Base-by-base conservation (phyloP, 2,113 vertebrate species). In the Pitta sordida region DNA sequence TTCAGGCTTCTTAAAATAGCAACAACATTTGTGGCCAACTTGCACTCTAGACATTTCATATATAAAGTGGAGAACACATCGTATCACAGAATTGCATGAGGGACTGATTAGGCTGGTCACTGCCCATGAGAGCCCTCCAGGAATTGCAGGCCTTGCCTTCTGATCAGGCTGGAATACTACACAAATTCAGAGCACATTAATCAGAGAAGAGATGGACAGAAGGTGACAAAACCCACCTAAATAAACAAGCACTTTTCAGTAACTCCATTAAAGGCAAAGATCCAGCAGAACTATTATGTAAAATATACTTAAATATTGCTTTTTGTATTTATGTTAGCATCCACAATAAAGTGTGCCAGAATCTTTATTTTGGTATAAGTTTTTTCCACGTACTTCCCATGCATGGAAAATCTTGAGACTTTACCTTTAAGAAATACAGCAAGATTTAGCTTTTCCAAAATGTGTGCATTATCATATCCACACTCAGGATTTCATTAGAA, bases 321-420 rank as follows among this genome's bases (percentile, higher is more conserved):
- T 87, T 80, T 9, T 65, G 24, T 2, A 2, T 49, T 77, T 73
- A 23, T 0, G 0, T n/a, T 34, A 34, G 43, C 29, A 46, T 44
- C 12, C 48, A 67, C 92, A 86, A 53, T 29, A 34, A 87, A 71
- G 12, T 67, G 46, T 23, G 84, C 8, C 17, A 30, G 48, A 86
- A 82, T 3, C 7, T 21, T 30, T 41, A 10, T 78, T 88, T 69
- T 67, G 6, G 3, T 34, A 78, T 46, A 7, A 1, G 32, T 44
- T 26, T n/a, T 70, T 86, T 68, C 58, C 69, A 3, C n/a, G 36
- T 10, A 24, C 2, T 29, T 74, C 3, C 2, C 26, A 15, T 26
- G 15, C 19, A 58, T 26, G 27, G 44, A 53, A 71, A 89, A 81
- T 26, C 26, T 7, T 67, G 9, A 84, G 12, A 69, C 24, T 65